Conservation (phyloP, 1,140 invertebrate genomes). For the Plodia interpunctella region DNA sequence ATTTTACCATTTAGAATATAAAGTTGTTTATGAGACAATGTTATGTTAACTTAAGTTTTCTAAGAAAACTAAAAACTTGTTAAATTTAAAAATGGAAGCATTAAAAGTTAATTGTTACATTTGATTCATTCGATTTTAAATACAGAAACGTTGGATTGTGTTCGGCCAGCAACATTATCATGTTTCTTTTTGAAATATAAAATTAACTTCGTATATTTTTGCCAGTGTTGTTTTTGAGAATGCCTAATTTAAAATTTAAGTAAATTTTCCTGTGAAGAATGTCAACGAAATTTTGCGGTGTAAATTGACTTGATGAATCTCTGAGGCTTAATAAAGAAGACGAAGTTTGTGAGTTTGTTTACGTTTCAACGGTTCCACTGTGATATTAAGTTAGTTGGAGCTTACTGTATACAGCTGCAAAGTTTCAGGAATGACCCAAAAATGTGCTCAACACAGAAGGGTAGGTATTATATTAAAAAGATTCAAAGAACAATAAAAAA, state of each 20-base stretch:
- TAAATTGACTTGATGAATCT: conserved; percentile 3
- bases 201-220: too few species aligned
- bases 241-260: background rate
- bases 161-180: too few species aligned
- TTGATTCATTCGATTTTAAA: background rate
- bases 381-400: background rate
- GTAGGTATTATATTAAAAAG: too few species aligned
- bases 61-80: background rate
- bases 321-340: conserved; percentile 2
- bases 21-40: background rate
- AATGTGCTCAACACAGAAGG: too few species aligned
- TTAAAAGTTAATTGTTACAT: background rate
- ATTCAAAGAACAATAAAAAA: too few species aligned
- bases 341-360: background rate
- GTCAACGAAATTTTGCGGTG: conserved; percentile 1
- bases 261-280: background rate
- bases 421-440: too few species aligned
- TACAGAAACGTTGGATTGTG: background rate
- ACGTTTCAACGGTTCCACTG: background rate
- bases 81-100: background rate
- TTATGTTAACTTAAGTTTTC: background rate
- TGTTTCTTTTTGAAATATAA: too few species aligned
- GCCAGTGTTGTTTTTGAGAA: too few species aligned
- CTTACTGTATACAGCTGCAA: too few species aligned
- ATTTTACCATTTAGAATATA: background rate